phyloP scores from a whole-genome alignment of 2,113 vertebrate species.

The Xerus inauris region DNA sequence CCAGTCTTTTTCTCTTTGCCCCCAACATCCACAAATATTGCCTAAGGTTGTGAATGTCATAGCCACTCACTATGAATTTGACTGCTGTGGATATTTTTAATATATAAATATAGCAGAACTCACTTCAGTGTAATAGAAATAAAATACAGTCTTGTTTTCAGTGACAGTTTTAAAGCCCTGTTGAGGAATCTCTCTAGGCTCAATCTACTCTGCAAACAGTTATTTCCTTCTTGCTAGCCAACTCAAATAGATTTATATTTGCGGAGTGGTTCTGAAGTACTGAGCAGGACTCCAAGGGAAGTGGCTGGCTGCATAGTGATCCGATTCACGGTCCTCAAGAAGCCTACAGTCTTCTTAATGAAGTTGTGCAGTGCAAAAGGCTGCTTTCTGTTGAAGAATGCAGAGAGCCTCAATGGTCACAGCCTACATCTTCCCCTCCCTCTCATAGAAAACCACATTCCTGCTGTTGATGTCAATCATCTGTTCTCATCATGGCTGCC shows the following conservation, averaged over 20 bases:
- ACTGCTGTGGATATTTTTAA: conserved; percentile 53
- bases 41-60: conserved; percentile 42
- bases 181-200: conserved; percentile 49
- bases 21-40: not conserved
- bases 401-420: not conserved
- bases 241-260: conserved; percentile 5
- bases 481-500: not conserved
- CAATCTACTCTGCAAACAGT: conserved; percentile 49
- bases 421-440: not conserved
- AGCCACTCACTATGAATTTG: conserved; percentile 33
- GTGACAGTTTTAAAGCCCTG: conserved; percentile 56
- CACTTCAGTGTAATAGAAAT: conserved; percentile 57
- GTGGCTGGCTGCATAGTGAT: not conserved
- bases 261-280: not conserved
- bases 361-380: not conserved
- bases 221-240: conserved; percentile 30
- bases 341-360: not conserved
- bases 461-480: too few species aligned
- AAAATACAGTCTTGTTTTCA: conserved; percentile 64
- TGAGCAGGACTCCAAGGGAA: not conserved
- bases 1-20: not conserved
- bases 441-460: rapidly evolving
- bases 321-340: not conserved
- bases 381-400: not conserved
- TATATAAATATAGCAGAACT: conserved; percentile 48